Evolutionary conservation across 2,113 vertebrate species (phyloP).

Genomic region (Polypterus senegalus): DNA sequence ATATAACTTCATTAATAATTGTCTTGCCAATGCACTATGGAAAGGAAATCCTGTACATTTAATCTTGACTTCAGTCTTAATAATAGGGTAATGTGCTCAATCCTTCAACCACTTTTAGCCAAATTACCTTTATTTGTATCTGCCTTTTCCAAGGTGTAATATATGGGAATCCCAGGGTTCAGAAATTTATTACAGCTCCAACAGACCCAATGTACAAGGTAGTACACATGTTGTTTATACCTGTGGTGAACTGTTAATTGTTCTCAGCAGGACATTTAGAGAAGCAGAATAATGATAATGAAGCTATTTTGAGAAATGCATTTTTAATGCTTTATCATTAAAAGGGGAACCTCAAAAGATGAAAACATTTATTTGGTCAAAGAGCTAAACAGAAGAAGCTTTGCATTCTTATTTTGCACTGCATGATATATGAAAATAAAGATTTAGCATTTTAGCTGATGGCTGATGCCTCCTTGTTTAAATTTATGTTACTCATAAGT

Average conservation of each 20-base stretch:
- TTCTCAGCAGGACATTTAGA: constrained; percentile 27
- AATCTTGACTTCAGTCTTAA: constrained; percentile 56
- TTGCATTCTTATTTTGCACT: too few relatives aligned
- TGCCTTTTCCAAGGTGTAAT: constrained; percentile 47
- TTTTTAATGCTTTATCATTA: constrained; percentile 37
- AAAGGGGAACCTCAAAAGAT: constrained; percentile 25
- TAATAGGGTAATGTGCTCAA: constrained; percentile 59
- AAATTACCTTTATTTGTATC: constrained; percentile 71
- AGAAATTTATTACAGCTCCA: constrained; percentile 32
- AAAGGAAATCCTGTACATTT: constrained; percentile 61
- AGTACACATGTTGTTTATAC: constrained; percentile 4
- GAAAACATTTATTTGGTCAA: too few relatives aligned
- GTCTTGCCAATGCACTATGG: constrained; percentile 50
- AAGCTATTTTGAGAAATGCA: constrained; percentile 27
- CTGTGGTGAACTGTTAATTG: constrained; percentile 45
- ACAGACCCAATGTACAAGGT: too few relatives aligned
- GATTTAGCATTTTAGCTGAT: too few relatives aligned
- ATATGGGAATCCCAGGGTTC: constrained; percentile 44
- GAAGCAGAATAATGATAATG: constrained; percentile 36
- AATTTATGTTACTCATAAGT: too few relatives aligned
- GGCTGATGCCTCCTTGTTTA: too few relatives aligned
- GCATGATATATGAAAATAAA: too few relatives aligned
- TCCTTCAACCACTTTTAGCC: constrained; percentile 63
- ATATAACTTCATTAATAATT: constrained; percentile 67
- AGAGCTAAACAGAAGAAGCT: too few relatives aligned